Evolutionary conservation across 2,797 vertebrate genomes (phyloP).

Genomic region (Lycodopsis pacificus): DNA sequence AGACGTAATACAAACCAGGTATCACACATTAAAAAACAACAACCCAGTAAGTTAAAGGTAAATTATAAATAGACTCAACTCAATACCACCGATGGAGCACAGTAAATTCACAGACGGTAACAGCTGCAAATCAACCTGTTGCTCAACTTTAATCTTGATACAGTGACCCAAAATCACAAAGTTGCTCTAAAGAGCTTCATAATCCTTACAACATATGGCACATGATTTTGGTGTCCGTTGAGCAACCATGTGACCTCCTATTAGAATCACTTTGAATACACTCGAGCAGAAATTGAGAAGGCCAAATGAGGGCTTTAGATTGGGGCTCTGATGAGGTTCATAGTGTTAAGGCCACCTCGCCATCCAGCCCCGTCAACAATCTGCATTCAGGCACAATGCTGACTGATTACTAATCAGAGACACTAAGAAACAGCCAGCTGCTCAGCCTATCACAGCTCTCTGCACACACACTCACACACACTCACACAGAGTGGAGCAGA

Average conservation of each 20-base stretch:
- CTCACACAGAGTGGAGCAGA: conserved; percentile 12
- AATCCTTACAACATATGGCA: neutral
- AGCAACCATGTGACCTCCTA: conserved; percentile 41
- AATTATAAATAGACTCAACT: too few relatives aligned
- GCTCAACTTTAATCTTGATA: neutral
- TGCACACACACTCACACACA: conserved; percentile 25
- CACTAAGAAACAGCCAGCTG: conserved; percentile 69
- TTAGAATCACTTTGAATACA: conserved; percentile 58
- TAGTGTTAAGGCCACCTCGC: conserved; percentile 52
- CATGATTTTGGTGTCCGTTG: neutral
- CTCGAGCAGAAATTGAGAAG: conserved; percentile 37
- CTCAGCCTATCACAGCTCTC: conserved; percentile 56
- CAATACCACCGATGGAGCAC: too few relatives aligned
- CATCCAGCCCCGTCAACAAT: conserved; percentile 69
- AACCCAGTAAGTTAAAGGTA: too few relatives aligned
- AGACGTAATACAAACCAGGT: too few relatives aligned
- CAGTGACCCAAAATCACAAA: neutral
- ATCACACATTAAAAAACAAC: too few relatives aligned
- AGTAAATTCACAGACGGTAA: too few relatives aligned
- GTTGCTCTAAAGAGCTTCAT: neutral
- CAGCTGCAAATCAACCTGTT: neutral
- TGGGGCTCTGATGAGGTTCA: conserved; percentile 73
- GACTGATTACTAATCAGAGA: conserved; percentile 86
- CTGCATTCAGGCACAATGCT: conserved; percentile 81
- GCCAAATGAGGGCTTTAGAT: conserved; percentile 51